Evolutionary conservation across 1,140 invertebrate species (phyloP), one percentile per base, ranked within the genome.

Genomic region (Cydia splendana): DNA sequence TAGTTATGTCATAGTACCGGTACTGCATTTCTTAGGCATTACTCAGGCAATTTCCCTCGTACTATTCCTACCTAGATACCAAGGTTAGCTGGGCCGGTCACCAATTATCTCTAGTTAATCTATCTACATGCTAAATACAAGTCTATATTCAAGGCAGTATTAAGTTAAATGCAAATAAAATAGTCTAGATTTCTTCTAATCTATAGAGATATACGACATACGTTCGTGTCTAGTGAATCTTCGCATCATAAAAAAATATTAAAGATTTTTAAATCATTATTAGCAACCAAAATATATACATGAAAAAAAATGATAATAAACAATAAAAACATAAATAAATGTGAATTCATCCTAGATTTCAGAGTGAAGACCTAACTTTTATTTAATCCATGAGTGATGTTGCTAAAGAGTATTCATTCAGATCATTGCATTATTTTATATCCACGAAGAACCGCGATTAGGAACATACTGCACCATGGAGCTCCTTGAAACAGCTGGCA

Each of bases 71-170:
- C 77, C 69, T 74, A 76, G 75, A 75, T 53, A 65, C 67, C 82
- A 85, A 87, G 85, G 85, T 75, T 77, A 75, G 75, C 76, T 51
- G 62, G 75, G 81, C 81, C 78, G 78, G 82, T 82, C 81, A 75
- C 77, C 82, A 81, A 85, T 84, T 84, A 85, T 78, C 76, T 82
- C 76, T 80, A 76, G 82, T 81, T 82, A 84, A 77, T 75, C 75
- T 76, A 82, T 75, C 78, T 77, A 76, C 77, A 53, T 53, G 7
- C 51, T 53, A 53, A 53, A 53, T 18, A 53, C 15, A 53, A 38
- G 30, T 13, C 20, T 28, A 2, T 67, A 38, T 38, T 71, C 34
- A 42, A 18, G 67, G 28, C 34, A 71, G 30, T 71, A 18, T 18
- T 28, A 71, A 18, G 67, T 38, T 38, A 71, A 71, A 71, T 71